A percentile compares a stretch with the other conserved stretches of the same genome.
Evolutionary conservation across 2,113 vertebrate species (phyloP).

Genomic region (Probosciger aterrimus): DNA sequence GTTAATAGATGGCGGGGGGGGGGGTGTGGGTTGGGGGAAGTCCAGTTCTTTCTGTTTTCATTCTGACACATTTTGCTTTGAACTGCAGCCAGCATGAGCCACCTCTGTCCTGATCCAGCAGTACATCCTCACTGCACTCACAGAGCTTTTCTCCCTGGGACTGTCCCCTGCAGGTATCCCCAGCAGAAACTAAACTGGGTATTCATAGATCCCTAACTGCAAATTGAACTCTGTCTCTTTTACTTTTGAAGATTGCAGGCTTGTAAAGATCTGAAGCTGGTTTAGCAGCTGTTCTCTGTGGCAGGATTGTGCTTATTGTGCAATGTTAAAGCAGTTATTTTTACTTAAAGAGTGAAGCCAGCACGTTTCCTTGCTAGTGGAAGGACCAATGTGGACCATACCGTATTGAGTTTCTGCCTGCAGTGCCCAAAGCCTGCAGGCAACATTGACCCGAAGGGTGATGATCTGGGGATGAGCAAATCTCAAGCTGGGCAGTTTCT

Average conservation of each 20-base stretch:
- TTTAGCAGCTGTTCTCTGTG: neutral
- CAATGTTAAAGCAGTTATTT: neutral
- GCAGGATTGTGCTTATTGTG: neutral
- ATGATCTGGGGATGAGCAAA: neutral
- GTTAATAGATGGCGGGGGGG: neutral
- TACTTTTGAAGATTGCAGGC: neutral
- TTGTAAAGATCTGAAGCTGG: neutral
- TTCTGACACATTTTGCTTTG: neutral
- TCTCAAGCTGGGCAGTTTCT: neutral
- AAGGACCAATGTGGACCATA: rapidly evolving
- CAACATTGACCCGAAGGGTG: neutral
- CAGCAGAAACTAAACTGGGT: neutral
- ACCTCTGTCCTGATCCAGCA: neutral
- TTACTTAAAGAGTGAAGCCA: neutral
- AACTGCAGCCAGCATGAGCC: neutral
- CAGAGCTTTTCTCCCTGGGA: neutral
- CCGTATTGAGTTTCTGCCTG: neutral
- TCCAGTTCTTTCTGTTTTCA: neutral
- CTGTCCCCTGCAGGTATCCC: neutral
- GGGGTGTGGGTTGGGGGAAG: neutral
- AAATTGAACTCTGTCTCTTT: no score
- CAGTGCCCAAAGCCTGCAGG: neutral
- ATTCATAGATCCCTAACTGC: neutral
- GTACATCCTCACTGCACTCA: neutral
- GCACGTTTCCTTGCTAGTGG: neutral